A percentile compares a stretch with the other conserved stretches of the same genome.
These are phyloP conservation scores for Ophioninae sp. DNA, from an alignment of 2,888 invertebrate genomes.

Conservation along the genomic window DNA sequence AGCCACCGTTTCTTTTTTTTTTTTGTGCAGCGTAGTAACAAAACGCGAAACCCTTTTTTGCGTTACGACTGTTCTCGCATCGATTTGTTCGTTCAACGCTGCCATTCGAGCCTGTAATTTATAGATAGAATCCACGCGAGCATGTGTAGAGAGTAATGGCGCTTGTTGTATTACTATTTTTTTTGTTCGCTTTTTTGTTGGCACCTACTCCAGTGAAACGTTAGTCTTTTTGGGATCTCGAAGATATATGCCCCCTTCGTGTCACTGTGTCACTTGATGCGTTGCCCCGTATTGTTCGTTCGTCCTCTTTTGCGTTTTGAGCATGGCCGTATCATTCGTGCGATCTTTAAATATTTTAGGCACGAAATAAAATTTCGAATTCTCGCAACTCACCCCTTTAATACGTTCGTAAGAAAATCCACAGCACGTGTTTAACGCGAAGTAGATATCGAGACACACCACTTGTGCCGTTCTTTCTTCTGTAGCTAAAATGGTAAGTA, in stretches of 20 bases:
- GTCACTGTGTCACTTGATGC: constrained; percentile 30
- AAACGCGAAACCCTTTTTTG: neutral
- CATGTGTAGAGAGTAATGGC: constrained; percentile 29
- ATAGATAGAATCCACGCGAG: constrained; percentile 21
- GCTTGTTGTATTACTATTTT: constrained; percentile 13
- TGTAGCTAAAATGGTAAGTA: constrained; percentile 58
- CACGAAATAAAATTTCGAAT: constrained; percentile 3
- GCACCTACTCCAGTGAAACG: constrained; percentile 36
- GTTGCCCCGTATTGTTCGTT: constrained; percentile 38
- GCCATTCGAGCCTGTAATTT: neutral
- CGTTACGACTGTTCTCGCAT: neutral
- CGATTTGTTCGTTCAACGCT: neutral
- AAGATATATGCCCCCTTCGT: constrained; percentile 1
- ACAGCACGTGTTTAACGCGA: constrained; percentile 46
- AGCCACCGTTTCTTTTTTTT: constrained; percentile 2
- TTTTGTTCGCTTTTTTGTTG: constrained; percentile 51
- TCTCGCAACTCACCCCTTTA: constrained; percentile 1
- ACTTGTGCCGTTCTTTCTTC: constrained; percentile 57
- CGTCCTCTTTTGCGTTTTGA: constrained; percentile 36
- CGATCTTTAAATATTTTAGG: constrained; percentile 15
- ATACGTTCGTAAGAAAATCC: constrained; percentile 40
- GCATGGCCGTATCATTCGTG: constrained; percentile 49
- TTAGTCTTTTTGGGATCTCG: constrained; percentile 23
- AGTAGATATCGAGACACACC: constrained; percentile 39
- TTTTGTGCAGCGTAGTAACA: constrained; percentile 21